Conservation (phyloP, 2,888 invertebrate genomes). For the Metellina segmentata region DNA sequence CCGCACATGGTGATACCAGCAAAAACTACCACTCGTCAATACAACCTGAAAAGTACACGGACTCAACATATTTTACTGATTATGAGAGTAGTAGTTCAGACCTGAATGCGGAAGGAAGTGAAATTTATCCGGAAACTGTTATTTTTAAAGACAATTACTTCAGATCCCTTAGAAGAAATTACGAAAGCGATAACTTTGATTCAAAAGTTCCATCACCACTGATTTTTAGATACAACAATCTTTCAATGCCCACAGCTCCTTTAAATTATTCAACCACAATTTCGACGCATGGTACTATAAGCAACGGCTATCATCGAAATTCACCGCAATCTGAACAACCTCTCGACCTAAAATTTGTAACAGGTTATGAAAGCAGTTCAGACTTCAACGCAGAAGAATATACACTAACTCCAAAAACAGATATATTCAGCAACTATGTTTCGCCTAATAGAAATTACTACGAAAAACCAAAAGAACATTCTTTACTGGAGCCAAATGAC, state of each 20-base stretch:
- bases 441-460: background rate
- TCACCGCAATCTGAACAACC: too few relatives aligned
- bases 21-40: background rate
- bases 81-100: background rate
- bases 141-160: background rate
- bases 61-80: background rate
- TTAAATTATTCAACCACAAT: too few relatives aligned
- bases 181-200: background rate
- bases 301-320: too few relatives aligned
- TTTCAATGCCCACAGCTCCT: too few relatives aligned
- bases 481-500: too few relatives aligned
- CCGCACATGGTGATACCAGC: background rate
- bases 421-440: background rate
- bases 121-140: background rate
- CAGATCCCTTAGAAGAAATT: background rate
- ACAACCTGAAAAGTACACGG: background rate
- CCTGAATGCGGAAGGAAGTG: background rate
- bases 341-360: too few relatives aligned
- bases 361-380: background rate
- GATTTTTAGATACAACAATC: too few relatives aligned
- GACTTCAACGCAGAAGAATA: background rate
- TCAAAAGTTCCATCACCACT: background rate
- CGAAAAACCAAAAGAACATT: background rate
- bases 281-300: too few relatives aligned
- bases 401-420: background rate